Base-by-base conservation (phyloP, 53 echinoderm and acorn worm species). In the Arbacia lixula region DNA sequence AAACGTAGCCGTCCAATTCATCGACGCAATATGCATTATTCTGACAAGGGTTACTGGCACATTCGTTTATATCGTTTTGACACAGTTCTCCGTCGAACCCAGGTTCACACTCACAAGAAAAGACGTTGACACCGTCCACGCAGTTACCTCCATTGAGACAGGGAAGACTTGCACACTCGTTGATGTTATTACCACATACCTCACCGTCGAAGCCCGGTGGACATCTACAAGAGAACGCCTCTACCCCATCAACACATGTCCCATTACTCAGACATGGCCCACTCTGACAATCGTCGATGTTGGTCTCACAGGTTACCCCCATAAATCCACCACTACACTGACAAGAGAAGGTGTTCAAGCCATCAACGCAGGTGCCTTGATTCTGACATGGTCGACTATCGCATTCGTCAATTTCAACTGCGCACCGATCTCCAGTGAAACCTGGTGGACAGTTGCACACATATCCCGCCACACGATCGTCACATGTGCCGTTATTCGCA, bases 101-200 rank as follows among this genome's bases (percentile, higher is more conserved):
- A n/a, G 82, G 82, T 14, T 81, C 82, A 64, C 82, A 81, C 32
- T 81, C 82, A 38, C 82, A 81, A n/a, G 1, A 29, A 22, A 81
- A 81, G 26, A 32, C 40, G 64, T 81, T 63, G 17, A 63, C 22
- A 30, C 82, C 82, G 43, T 81, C 82, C n/a, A 22, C 43, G 43
- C 82, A 81, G 22, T 64, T 81, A 6, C 63, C 82, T 10, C 63
- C 42, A 32, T 81, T 81, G 11, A n/a, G 4, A 64, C 82, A 81
- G 1, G 82, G 82, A 32, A 62, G 62, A 63, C 82, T 81, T 17
- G n/a, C 82, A 38, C 82, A 81, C 40, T 81, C 82, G 31, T 81
- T 49, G n/a, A 81, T 60, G 34, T 81, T 64, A 42, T 42, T 43
- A 21, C 63, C 82, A 63, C 82, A 81, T 6, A 81, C n/a, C 31